Evolutionary conservation across 2,113 vertebrate genomes (phyloP).

Genomic region (Megaceryle maxima): DNA sequence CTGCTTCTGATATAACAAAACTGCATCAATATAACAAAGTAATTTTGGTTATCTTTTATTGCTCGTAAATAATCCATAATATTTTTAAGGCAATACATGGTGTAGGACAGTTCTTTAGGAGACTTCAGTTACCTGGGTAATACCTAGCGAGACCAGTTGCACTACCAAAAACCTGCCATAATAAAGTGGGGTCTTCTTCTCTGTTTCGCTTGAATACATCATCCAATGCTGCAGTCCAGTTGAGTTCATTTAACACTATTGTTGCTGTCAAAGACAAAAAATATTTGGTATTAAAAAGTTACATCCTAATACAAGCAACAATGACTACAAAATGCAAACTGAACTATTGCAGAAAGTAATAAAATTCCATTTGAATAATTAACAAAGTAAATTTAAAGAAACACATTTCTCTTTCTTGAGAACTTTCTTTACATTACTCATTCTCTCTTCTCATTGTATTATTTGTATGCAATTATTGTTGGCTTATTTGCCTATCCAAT

Average conservation of each 20-base stretch:
- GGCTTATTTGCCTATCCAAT: neutral
- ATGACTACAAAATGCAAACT: neutral
- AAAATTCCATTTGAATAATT: neutral
- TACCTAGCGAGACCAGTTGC: constrained; percentile 95
- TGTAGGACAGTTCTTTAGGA: neutral
- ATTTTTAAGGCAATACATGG: neutral
- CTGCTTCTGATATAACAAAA: neutral
- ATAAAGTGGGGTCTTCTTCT: constrained; percentile 91
- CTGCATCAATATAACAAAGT: neutral
- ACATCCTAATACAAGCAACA: neutral
- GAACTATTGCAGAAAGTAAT: neutral
- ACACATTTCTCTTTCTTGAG: neutral
- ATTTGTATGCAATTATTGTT: neutral
- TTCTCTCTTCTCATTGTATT: neutral
- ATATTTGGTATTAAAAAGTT: neutral
- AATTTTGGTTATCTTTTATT: neutral
- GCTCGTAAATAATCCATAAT: neutral
- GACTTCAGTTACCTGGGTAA: constrained; percentile 86
- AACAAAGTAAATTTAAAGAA: neutral
- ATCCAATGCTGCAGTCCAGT: constrained; percentile 92
- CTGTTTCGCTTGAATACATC: constrained; percentile 92
- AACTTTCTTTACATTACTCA: neutral
- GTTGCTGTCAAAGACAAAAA: constrained; percentile 78
- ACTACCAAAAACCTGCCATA: constrained; percentile 98
- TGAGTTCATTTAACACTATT: constrained; percentile 94